Evolutionary conservation across 1,140 invertebrate species (phyloP).

Genomic region (Heliconius eleuchia): DNA sequence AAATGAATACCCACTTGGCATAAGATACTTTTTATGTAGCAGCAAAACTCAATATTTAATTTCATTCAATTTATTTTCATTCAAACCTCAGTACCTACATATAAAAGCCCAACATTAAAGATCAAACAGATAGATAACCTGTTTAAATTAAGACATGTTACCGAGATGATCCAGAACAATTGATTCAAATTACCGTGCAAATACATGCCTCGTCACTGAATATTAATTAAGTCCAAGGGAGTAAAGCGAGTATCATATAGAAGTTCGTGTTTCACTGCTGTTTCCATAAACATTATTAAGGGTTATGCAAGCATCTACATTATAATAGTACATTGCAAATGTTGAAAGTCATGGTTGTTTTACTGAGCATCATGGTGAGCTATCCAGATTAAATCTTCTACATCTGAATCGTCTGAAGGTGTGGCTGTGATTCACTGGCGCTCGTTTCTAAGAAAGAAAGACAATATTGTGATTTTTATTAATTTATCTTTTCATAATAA

Average conservation of each 20-base stretch:
- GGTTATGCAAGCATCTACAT: conserved; percentile 48
- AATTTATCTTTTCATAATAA: conserved; percentile 63
- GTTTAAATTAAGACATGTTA: conserved; percentile 11
- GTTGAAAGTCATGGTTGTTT: conserved; percentile 61
- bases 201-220: conserved; percentile 23
- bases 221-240: conserved; percentile 32
- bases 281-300: conserved; percentile 63
- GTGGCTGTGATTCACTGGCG: conserved; percentile 63
- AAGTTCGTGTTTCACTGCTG: conserved; percentile 35
- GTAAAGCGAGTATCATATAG: conserved; percentile 28
- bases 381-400: conserved; percentile 60
- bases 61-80: background rate
- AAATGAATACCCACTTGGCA: background rate
- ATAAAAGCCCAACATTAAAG: background rate
- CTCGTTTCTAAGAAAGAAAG: conserved; percentile 58
- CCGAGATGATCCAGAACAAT: conserved; percentile 20
- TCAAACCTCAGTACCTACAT: background rate
- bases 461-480: conserved; percentile 67
- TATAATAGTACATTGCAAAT: conserved; percentile 48
- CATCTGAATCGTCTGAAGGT: conserved; percentile 61
- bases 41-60: background rate
- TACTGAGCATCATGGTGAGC: conserved; percentile 58
- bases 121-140: background rate
- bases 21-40: background rate
- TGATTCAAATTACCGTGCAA: conserved; percentile 8